Conservation (phyloP, 2,797 vertebrate species). For the Myotis findleyi region DNA sequence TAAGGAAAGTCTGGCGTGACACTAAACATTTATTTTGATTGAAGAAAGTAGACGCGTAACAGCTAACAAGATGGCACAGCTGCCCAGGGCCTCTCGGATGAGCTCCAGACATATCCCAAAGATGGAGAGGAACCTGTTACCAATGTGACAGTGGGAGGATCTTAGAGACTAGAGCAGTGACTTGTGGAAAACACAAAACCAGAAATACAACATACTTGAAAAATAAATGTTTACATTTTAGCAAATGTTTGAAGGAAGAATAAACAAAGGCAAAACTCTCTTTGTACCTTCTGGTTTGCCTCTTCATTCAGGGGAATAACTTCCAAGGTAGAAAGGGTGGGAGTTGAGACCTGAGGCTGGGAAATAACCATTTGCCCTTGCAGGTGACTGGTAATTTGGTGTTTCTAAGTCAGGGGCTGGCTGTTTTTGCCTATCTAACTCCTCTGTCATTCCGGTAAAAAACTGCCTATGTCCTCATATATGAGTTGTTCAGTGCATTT, state of each 20-base stretch:
- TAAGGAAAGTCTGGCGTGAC: neutral
- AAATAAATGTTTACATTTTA: neutral
- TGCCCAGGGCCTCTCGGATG: neutral
- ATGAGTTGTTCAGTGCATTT: neutral
- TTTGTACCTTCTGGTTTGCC: neutral
- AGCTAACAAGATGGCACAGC: neutral
- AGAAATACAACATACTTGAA: neutral
- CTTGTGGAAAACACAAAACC: neutral
- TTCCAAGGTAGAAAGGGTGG: neutral
- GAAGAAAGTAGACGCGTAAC: neutral
- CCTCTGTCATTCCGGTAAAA: neutral
- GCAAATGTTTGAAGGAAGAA: neutral
- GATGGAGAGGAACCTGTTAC: neutral
- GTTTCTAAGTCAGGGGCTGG: neutral
- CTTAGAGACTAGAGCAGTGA: neutral
- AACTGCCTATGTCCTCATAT: neutral
- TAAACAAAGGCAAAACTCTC: neutral
- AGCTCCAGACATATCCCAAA: neutral
- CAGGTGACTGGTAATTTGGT: neutral
- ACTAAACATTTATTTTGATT: neutral
- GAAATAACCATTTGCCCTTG: neutral
- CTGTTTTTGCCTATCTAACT: neutral
- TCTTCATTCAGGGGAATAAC: neutral
- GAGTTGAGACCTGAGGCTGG: neutral
- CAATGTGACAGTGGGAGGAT: neutral